These are phyloP conservation scores for Scarus forsteni DNA, from an alignment of 2,797 vertebrate genomes.

Conservation along the genomic window DNA sequence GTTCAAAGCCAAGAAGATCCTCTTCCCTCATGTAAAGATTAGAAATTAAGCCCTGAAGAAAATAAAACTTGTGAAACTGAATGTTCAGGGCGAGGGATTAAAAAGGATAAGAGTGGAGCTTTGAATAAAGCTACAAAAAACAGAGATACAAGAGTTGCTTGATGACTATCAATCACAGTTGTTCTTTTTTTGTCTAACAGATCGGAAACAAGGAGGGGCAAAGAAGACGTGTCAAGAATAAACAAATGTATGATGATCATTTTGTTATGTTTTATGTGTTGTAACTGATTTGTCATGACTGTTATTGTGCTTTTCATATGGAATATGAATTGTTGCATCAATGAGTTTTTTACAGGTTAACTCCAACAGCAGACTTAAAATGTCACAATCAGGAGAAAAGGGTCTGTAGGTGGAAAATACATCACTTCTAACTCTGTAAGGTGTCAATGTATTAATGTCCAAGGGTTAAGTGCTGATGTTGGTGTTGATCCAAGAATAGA, in stretches of 20 bases:
- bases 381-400: too few relatives aligned
- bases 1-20: slow-evolving; percentile 51
- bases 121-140: slow-evolving; percentile 31
- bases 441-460: too few relatives aligned
- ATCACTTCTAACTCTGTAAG: too few relatives aligned
- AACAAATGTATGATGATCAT: not conserved
- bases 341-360: too few relatives aligned
- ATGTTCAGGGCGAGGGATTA: slow-evolving; percentile 22
- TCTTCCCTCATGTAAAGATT: slow-evolving; percentile 51
- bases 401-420: too few relatives aligned
- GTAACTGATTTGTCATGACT: too few relatives aligned
- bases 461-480: too few relatives aligned
- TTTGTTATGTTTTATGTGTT: too few relatives aligned
- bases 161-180: slow-evolving; percentile 29
- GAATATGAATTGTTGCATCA: slow-evolving; percentile 11
- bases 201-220: slow-evolving; percentile 55
- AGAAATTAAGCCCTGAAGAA: slow-evolving; percentile 55
- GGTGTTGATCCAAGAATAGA: too few relatives aligned
- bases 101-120: slow-evolving; percentile 48
- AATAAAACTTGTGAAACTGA: slow-evolving; percentile 33
- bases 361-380: too few relatives aligned
- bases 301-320: slow-evolving; percentile 28
- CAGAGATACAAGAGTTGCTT: not conserved
- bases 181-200: slow-evolving; percentile 41
- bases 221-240: slow-evolving; percentile 34